Conservation (phyloP, 2,113 vertebrate genomes). For the Hymenochirus boettgeri region DNA sequence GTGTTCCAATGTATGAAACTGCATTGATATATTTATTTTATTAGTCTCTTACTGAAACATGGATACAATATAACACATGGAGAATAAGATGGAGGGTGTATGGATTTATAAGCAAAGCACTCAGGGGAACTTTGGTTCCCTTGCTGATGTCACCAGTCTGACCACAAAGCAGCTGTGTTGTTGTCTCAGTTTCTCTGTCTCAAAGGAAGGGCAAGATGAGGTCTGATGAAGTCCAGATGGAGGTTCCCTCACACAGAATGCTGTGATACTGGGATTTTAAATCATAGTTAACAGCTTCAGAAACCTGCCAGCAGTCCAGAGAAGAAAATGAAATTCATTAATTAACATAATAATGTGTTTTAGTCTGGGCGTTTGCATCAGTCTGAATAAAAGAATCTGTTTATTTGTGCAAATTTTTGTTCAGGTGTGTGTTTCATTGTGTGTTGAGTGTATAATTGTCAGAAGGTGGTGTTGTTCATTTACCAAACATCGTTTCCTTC, state of each 20-base stretch:
- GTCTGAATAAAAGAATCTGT: background rate
- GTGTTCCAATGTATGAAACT: too few relatives aligned
- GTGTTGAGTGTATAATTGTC: background rate
- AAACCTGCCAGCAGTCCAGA: background rate
- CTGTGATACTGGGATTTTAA: background rate
- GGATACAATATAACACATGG: too few relatives aligned
- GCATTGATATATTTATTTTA: too few relatives aligned
- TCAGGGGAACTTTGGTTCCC: background rate
- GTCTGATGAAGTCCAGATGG: slow-evolving; percentile 27
- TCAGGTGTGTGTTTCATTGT: too few relatives aligned
- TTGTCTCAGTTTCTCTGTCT: slow-evolving; percentile 25
- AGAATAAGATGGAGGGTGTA: background rate
- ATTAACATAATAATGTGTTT: too few relatives aligned
- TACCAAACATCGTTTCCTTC: background rate
- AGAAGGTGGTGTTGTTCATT: background rate
- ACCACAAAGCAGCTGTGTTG: slow-evolving; percentile 37
- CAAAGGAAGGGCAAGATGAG: background rate
- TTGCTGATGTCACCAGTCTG: slow-evolving; percentile 18
- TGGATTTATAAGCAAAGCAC: background rate
- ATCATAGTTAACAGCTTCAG: background rate
- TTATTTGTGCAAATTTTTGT: background rate
- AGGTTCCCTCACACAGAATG: background rate
- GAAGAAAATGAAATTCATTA: too few relatives aligned
- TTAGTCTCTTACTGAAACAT: background rate
- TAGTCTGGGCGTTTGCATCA: too few relatives aligned